Base-by-base conservation (phyloP, 2,888 invertebrate species). In the Drosophila leonis region DNA sequence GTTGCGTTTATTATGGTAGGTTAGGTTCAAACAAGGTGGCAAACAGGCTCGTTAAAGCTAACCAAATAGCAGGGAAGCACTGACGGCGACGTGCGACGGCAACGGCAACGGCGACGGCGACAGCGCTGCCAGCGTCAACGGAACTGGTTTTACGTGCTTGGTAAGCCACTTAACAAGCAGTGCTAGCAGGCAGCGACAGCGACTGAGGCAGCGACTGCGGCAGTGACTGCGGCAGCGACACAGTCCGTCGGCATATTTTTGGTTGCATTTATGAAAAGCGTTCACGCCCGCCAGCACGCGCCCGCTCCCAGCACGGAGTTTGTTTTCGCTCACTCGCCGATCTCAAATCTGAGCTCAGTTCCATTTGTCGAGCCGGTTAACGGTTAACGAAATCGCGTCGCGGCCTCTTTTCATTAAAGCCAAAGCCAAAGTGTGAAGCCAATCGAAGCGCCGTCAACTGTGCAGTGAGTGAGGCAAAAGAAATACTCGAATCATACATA, bases 11-110 rank as follows among this genome's bases (percentile, higher is more conserved):
- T 91, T 91, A 90, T 83, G 90, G 91, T 91, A 91, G 91, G 91
- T 91, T 91, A 91, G 90, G 91, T 90, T 88, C 84, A 78, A 86
- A 90, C 82, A 85, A 87, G 86, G 85, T 88, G 88, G 88, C 83
- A 87, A 86, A 85, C 88, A 75, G 86, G 87, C 83, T 86, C 86
- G 80, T 86, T 78, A 90, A 82, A 78, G 78, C 79, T 78, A 90
- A 87, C 87, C 79, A 82, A 83, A 81, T 75, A 90, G 91, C 84
- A 91, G 91, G 91, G 90, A 87, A 90, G 87, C 83, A 78, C 64
- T 61, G 44, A 41, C 61, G n/a, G 64, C 35, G 1, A 31, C 7
- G 10, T 9, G 1, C 67, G 35, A 46, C 61, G 15, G 24, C 59
- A 27, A 68, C 65, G 31, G 35, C 60, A 70, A 51, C 83, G 78